These are phyloP conservation scores for Papilio machaon DNA, from an alignment of 1,140 invertebrate species.

Conservation along the genomic window DNA sequence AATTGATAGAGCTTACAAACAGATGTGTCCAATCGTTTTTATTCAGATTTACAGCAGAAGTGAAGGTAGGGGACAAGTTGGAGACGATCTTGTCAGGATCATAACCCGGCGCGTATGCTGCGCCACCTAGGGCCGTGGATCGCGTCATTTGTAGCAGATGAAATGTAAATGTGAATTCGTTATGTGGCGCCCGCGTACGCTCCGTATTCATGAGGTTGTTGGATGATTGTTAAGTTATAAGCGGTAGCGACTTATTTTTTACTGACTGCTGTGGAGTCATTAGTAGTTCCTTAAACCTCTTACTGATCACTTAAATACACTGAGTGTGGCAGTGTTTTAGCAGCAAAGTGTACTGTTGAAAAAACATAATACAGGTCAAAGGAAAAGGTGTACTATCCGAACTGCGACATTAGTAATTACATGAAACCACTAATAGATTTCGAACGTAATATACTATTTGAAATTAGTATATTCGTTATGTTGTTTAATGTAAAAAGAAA, in stretches of 20 bases:
- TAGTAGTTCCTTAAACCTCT: too few relatives aligned
- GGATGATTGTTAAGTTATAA: constrained; percentile 41
- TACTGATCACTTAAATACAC: too few relatives aligned
- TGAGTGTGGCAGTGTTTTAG: too few relatives aligned
- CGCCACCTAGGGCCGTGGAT: constrained; percentile 64
- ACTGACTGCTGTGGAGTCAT: neutral
- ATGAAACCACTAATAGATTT: too few relatives aligned
- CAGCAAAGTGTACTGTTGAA: too few relatives aligned
- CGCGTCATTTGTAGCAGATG: constrained; percentile 79
- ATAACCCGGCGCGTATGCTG: constrained; percentile 52
- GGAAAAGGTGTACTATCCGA: neutral
- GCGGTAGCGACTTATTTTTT: constrained; percentile 23
- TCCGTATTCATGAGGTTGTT: constrained; percentile 75
- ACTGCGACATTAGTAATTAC: neutral
- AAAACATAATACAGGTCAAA: too few relatives aligned
- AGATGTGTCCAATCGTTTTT: constrained; percentile 25
- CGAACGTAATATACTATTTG: too few relatives aligned
- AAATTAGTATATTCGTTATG: too few relatives aligned
- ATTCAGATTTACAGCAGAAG: constrained; percentile 25
- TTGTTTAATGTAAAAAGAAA: too few relatives aligned
- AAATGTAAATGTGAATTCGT: constrained; percentile 80
- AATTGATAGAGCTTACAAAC: constrained; percentile 25
- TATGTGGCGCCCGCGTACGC: constrained; percentile 71
- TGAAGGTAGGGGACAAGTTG: constrained; percentile 28
- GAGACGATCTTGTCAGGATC: constrained; percentile 57